Conservation (phyloP, 2,888 invertebrate genomes). For the Biston betularia region DNA sequence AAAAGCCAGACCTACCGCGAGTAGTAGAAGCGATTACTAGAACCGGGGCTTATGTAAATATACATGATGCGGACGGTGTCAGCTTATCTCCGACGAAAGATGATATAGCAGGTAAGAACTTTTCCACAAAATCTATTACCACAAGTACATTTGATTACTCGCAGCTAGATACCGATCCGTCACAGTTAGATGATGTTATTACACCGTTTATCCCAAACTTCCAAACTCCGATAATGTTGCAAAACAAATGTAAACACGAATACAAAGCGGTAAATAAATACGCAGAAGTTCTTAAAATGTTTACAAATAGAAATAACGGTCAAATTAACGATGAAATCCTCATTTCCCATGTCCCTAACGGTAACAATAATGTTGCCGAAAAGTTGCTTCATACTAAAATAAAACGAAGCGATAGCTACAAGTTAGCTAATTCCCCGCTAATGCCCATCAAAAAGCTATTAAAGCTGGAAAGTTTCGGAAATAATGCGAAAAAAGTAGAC, state of each 20-base stretch:
- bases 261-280: constrained; percentile 71
- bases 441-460: constrained; percentile 88
- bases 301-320: constrained; percentile 69
- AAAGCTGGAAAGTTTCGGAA: constrained; percentile 80
- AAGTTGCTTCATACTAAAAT: constrained; percentile 81
- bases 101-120: constrained; percentile 90
- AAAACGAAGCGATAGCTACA: constrained; percentile 94
- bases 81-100: constrained; percentile 87
- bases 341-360: constrained; percentile 47
- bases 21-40: constrained; percentile 81
- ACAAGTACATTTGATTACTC: constrained; percentile 54
- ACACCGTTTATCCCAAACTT: constrained; percentile 80
- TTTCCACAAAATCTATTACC: constrained; percentile 59
- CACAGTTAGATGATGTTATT: constrained; percentile 63
- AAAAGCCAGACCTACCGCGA: constrained; percentile 73
- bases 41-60: constrained; percentile 90
- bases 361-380: constrained; percentile 50
- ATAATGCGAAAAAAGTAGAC: constrained; percentile 77
- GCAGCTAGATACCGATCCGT: constrained; percentile 59
- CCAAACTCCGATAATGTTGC: constrained; percentile 77
- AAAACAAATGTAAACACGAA: constrained; percentile 69
- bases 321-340: constrained; percentile 54
- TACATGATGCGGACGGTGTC: constrained; percentile 88
- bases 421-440: constrained; percentile 91
- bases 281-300: constrained; percentile 81